These are phyloP conservation scores for Empidonax traillii DNA, from an alignment of 2,113 vertebrate species.

Conservation along the genomic window DNA sequence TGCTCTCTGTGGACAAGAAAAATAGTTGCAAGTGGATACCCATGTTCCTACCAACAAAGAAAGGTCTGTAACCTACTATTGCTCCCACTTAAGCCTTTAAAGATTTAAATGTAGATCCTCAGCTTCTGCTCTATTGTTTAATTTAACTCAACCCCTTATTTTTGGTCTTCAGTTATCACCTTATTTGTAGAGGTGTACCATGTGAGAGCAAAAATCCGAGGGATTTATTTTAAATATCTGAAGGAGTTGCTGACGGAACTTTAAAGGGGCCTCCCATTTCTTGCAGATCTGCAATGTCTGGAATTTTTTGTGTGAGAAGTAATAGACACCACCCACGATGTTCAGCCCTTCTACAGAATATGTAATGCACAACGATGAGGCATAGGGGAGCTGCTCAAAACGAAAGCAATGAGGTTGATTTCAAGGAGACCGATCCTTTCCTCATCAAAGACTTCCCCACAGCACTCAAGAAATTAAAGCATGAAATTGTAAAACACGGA, in stretches of 20 bases:
- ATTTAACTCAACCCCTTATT: background rate
- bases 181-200: background rate
- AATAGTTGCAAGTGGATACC: background rate
- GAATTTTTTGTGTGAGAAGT: constrained; percentile 45
- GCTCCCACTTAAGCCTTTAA: background rate
- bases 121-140: background rate
- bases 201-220: background rate
- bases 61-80: background rate
- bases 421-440: background rate
- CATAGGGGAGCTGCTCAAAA: constrained; percentile 28
- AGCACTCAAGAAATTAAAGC: constrained; percentile 1
- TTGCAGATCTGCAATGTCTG: constrained; percentile 29
- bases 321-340: constrained; percentile 51
- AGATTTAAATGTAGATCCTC: background rate
- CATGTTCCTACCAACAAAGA: background rate
- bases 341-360: constrained; percentile 28
- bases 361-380: background rate
- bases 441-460: background rate
- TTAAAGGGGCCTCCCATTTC: constrained; percentile 13
- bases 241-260: background rate
- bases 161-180: background rate
- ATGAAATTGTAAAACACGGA: background rate
- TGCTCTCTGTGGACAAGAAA: background rate
- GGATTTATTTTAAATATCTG: background rate
- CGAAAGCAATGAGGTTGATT: background rate